Base-by-base conservation (phyloP, 2,113 vertebrate genomes). In the Capreolus pygargus region DNA sequence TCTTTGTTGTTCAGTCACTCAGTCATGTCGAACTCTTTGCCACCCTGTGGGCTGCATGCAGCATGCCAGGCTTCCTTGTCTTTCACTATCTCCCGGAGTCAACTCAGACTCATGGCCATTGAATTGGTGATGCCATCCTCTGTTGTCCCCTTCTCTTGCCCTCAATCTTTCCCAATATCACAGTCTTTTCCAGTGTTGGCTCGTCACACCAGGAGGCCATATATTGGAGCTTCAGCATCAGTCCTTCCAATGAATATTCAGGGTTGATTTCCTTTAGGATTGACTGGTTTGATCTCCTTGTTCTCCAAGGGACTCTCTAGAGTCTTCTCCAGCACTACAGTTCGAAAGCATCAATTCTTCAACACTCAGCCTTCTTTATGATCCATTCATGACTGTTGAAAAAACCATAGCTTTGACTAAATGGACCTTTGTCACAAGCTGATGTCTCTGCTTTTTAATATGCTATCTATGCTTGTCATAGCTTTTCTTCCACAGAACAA, bases 1-100 rank as follows among this genome's bases (percentile, higher is more conserved):
- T 43, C 70, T 43, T 25, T 43, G 9, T 13, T 6, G n/a, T 12
- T 70, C 23, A 13, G 21, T 14, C 0, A 1, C 12, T 76, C 36
- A 43, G 70, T 76, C 3, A 1, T 27, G 70, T 76, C 6, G 0
- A 27, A 43, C 12, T 43, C 70, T 70, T 70, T 39, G n/a, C 5
- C 0, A 36, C 16, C 33, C n/a, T 5, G 2, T 27, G 36, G 70
- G 39, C 39, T 76, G 70, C 70, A 43, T 27, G 70, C 70, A 76
- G 36, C 70, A 43, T 6, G 2, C 36, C 70, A 76, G 70, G 70
- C 36, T 14, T 25, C 39, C 70, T 43, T 76, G 23, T 43, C 39
- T 23, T 43, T 43, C 70, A 43, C 39, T 7, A 2, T 76, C 23
- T 76, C 12, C 39, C 6, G 0, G 12, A 76, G 36, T 27, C 23